These are phyloP conservation scores for Brachionus calyciflorus DNA, from an alignment of 1,140 invertebrate species.

Conservation along the genomic window DNA sequence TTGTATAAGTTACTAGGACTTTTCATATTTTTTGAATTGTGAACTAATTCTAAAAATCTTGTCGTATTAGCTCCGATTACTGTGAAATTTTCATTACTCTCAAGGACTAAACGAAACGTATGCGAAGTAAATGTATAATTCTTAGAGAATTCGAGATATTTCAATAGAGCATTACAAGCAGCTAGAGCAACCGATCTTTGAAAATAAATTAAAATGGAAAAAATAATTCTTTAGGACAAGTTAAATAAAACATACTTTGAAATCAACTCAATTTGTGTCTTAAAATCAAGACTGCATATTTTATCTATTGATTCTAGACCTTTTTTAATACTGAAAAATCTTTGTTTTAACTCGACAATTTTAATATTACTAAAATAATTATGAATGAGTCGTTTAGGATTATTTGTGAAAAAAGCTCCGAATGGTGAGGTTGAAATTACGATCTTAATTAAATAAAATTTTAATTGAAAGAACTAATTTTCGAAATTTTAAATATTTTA, in stretches of 20 bases:
- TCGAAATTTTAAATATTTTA: no score
- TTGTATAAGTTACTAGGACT: neutral
- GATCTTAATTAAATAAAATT: neutral
- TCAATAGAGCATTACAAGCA: neutral
- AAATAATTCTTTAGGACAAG: neutral
- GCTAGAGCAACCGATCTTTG: neutral
- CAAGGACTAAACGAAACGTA: neutral
- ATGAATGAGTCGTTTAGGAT: neutral
- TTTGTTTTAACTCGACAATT: constrained; percentile 5
- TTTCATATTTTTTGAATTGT: constrained; percentile 20
- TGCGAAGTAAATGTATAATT: neutral
- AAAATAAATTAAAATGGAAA: neutral
- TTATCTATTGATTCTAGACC: constrained; percentile 3
- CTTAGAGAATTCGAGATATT: neutral
- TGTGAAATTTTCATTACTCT: constrained; percentile 10
- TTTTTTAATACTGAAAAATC: constrained; percentile 15
- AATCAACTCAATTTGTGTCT: neutral
- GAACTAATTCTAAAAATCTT: constrained; percentile 16
- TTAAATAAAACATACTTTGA: neutral
- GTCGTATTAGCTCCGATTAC: neutral
- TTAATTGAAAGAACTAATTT: neutral
- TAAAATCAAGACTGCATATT: constrained; percentile 1
- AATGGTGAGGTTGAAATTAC: neutral
- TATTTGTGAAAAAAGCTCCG: neutral
- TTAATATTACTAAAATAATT: neutral